Percentiles rank a stretch among this genome's conserved stretches.
Conservation (phyloP, 1,140 invertebrate genomes). For the Brachionus koreanus region DNA sequence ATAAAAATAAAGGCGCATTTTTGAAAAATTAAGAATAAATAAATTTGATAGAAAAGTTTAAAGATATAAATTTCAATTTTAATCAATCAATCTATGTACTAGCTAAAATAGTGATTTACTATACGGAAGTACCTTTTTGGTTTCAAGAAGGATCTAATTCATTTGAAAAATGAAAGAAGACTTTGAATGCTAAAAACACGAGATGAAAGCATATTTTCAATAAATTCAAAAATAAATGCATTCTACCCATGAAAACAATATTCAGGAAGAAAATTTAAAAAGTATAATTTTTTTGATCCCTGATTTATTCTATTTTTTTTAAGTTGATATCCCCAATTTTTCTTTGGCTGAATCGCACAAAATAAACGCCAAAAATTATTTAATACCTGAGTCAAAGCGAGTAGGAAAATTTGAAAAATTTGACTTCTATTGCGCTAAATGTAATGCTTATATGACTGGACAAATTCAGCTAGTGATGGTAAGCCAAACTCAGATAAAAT, state of each 20-base stretch:
- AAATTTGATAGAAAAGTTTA: too few species aligned
- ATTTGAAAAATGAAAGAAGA: background rate
- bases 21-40: too few species aligned
- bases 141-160: background rate
- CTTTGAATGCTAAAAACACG: background rate
- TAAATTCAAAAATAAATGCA: background rate
- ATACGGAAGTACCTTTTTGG: background rate
- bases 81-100: background rate
- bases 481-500: background rate
- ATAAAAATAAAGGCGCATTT: too few species aligned
- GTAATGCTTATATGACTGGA: conserved; percentile 42
- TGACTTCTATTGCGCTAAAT: conserved; percentile 32
- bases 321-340: conserved; percentile 30
- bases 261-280: background rate
- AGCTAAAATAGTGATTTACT: background rate
- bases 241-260: conserved; percentile 1
- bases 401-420: conserved; percentile 43
- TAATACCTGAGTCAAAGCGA: conserved; percentile 27
- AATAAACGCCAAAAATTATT: conserved; percentile 9
- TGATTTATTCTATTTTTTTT: background rate
- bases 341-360: background rate
- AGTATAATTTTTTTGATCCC: background rate
- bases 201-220: background rate
- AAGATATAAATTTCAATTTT: background rate
- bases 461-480: conserved; percentile 43